Conservation (phyloP, 2,888 invertebrate genomes). For the Ecdyonurus torrentis region DNA sequence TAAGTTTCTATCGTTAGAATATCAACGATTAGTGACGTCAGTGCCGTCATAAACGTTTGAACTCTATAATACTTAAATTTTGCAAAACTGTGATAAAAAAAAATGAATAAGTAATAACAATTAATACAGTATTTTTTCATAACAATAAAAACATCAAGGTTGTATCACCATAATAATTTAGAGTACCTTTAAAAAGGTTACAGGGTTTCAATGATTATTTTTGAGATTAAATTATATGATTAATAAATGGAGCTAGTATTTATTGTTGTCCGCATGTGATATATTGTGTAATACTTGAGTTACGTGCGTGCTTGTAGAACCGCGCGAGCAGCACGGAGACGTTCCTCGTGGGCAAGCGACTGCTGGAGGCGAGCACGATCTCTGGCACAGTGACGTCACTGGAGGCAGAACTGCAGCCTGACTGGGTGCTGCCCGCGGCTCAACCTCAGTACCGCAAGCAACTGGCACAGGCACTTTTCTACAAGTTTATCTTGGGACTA, state of each 20-base stretch:
- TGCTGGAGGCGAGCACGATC: constrained; percentile 29
- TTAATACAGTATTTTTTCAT: too few species aligned
- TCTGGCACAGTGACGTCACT: constrained; percentile 33
- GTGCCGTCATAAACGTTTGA: too few species aligned
- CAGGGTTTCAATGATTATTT: constrained; percentile 7
- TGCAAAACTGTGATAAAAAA: too few species aligned
- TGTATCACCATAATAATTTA: too few species aligned
- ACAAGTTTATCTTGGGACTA: constrained; percentile 34
- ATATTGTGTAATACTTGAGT: too few species aligned
- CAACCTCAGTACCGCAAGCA: constrained; percentile 48
- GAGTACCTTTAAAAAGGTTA: too few species aligned
- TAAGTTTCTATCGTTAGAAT: too few species aligned
- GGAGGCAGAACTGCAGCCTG: constrained; percentile 43
- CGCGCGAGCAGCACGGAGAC: constrained; percentile 42
- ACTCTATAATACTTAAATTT: too few species aligned
- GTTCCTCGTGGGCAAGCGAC: constrained; percentile 28
- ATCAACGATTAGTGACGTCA: too few species aligned
- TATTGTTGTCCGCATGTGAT: not conserved
- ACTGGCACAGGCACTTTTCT: constrained; percentile 60
- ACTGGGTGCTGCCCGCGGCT: constrained; percentile 46
- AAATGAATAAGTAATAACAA: too few species aligned
- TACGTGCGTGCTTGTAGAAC: constrained; percentile 20
- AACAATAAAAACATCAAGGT: too few species aligned
- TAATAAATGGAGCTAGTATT: too few species aligned
- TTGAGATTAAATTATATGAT: constrained; percentile 12